Base-by-base conservation (phyloP, 2,888 invertebrate species). In the Hirtodrosophila histrioides region DNA sequence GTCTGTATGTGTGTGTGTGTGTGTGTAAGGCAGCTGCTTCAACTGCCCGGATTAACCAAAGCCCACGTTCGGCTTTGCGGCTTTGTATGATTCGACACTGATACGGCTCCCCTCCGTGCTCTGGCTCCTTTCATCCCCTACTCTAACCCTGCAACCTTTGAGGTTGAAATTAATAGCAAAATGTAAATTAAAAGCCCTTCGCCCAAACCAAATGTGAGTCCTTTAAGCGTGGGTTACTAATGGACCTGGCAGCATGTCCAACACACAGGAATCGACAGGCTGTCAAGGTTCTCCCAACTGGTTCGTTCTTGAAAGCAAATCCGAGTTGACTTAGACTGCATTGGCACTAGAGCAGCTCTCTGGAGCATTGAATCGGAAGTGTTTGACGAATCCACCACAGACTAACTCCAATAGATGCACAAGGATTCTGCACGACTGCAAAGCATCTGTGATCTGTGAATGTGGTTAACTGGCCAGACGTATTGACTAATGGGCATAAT, bases 161-260 rank as follows among this genome's bases (percentile, higher is more conserved):
- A 67, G 85, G 63, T 72, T 62, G 62, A 79, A 78, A 77, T 82
- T 81, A 85, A 82, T 75, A 75, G 79, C 75, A 82, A 82, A 82
- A 82, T 76, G 85, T 68, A 85, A 85, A 82, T 82, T 79, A 82
- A 85, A 85, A 85, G 85, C 63, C 62, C 46, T 53, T 33, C 58
- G 58, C 49, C 58, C 45, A 62, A 62, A 35, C 43, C 40, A 11
- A 64, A 44, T 69, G 57, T 60, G 64, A 41, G 60, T 54, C 57
- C 41, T 61, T 41, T 41, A 41, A 43, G 53, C 56, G 35, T 41
- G 17, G 23, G 40, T 31, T 27, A 24, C 49, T 63, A 56, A 53
- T 62, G 72, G 62, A 50, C 39, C 55, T 62, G 36, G n/a, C 49
- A 56, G 45, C 44, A 44, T 46, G 27, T 27, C 17, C n/a, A 45